phyloP scores from a whole-genome alignment of 2,797 vertebrate genomes.

The Onychomys leucogaster region DNA sequence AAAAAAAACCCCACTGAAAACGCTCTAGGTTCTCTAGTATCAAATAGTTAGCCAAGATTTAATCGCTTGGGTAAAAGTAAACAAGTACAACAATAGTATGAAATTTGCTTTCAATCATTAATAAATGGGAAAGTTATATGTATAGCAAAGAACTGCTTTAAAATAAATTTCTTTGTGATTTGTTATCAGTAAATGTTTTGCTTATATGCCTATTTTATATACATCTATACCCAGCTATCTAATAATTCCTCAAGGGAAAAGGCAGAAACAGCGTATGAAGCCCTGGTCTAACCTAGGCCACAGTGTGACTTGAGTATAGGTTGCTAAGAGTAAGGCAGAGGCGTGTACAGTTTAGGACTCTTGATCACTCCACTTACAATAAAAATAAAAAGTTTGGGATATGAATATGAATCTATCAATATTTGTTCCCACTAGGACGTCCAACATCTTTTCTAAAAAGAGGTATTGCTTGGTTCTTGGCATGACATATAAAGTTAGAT shows the following conservation, averaged over 20 bases:
- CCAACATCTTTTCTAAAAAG: not conserved
- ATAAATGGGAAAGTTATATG: not conserved
- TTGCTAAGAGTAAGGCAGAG: not conserved
- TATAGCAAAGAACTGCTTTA: not conserved
- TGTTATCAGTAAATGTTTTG: not conserved
- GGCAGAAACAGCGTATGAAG: not conserved
- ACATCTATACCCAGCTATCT: not conserved
- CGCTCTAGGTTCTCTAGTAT: not conserved
- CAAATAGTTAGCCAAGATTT: not conserved
- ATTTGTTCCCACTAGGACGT: not conserved
- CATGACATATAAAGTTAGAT: constrained; percentile 31
- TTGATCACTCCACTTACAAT: not conserved
- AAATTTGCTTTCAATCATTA: not conserved
- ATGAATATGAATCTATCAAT: not conserved
- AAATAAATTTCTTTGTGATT: not conserved
- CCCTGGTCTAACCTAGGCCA: not conserved
- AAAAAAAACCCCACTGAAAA: not conserved
- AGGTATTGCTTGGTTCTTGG: constrained; percentile 7
- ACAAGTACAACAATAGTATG: not conserved
- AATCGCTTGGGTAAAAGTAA: not conserved
- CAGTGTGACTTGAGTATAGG: not conserved
- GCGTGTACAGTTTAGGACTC: not conserved
- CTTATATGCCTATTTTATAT: not conserved
- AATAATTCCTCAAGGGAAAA: not conserved
- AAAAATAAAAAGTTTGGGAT: not conserved